phyloP scores from a whole-genome alignment of 2,113 vertebrate species.

The Sterna hirundo region DNA sequence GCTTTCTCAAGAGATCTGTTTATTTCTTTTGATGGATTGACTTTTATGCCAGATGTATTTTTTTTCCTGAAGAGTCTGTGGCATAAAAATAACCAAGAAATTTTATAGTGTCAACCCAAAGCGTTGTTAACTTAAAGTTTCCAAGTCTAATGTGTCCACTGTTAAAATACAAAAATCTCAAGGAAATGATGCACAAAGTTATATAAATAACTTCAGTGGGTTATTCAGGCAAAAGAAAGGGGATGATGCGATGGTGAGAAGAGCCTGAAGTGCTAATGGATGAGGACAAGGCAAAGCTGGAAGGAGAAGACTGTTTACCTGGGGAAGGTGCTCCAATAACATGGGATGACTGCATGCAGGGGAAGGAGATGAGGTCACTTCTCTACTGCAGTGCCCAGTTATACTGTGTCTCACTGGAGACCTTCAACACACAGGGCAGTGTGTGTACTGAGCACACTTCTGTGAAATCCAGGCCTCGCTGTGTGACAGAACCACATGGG shows the following conservation, averaged over 20 bases:
- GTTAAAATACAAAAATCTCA: not conserved
- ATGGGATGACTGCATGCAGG: not conserved
- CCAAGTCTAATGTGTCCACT: not conserved
- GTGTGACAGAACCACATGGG: not conserved
- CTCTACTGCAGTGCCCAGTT: not conserved
- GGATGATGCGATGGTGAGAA: not conserved
- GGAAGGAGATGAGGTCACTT: not conserved
- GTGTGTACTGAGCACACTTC: not conserved
- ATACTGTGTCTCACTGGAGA: not conserved
- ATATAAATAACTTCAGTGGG: not conserved
- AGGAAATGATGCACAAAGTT: not conserved
- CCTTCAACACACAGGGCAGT: not conserved
- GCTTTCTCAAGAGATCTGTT: conserved; percentile 16
- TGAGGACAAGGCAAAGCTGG: not conserved
- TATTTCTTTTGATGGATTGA: conserved; percentile 24
- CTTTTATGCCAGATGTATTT: not conserved
- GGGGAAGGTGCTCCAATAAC: not conserved
- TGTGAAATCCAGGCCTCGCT: not conserved
- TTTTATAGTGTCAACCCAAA: not conserved
- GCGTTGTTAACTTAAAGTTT: not conserved
- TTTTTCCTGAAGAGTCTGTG: not conserved
- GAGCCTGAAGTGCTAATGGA: not conserved
- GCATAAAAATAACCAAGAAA: conserved; percentile 24
- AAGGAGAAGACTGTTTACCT: not conserved
- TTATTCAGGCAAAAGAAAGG: not conserved